These are phyloP conservation scores for Xiphophorus hellerii DNA, from an alignment of 2,113 vertebrate species.

Conservation along the genomic window DNA sequence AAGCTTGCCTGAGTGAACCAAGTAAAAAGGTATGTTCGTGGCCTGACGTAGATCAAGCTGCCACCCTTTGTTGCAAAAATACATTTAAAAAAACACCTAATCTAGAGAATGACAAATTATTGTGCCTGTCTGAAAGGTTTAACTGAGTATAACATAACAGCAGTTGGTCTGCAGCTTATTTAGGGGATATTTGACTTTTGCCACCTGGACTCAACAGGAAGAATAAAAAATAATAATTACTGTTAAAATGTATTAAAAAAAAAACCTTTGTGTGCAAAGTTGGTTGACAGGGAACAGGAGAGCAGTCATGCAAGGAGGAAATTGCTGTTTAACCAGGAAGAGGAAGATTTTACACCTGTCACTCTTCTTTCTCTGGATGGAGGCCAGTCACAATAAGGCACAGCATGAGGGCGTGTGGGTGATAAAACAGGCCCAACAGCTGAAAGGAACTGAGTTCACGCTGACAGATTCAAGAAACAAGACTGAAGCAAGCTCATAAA, in stretches of 20 bases:
- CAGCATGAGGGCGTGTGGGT: constrained; percentile 77
- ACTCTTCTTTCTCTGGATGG: constrained; percentile 75
- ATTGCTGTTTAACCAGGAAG: constrained; percentile 70
- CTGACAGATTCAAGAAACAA: constrained; percentile 57
- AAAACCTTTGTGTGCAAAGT: constrained; percentile 31
- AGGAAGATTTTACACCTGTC: constrained; percentile 62
- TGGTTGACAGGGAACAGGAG: constrained; percentile 17
- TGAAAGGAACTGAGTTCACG: constrained; percentile 61
- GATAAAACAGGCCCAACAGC: constrained; percentile 81
- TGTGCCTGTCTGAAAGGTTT: neutral
- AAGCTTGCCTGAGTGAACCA: constrained; percentile 42
- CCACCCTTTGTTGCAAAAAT: constrained; percentile 28
- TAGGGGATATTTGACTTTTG: constrained; percentile 36
- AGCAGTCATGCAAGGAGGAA: constrained; percentile 34
- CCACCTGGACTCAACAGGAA: constrained; percentile 45
- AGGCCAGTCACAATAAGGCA: constrained; percentile 76
- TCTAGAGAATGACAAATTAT: neutral
- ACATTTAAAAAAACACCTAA: constrained; percentile 7
- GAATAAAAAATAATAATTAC: constrained; percentile 45
- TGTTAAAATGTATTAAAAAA: constrained; percentile 20
- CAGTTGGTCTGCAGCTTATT: constrained; percentile 2
- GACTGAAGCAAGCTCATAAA: constrained; percentile 85
- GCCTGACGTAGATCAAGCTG: constrained; percentile 24
- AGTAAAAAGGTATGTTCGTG: constrained; percentile 49
- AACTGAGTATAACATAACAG: neutral